Percentiles rank a stretch among this genome's conserved stretches.
phyloP scores from a whole-genome alignment of 2,113 vertebrate species.

The Potamarius usumacintae region DNA sequence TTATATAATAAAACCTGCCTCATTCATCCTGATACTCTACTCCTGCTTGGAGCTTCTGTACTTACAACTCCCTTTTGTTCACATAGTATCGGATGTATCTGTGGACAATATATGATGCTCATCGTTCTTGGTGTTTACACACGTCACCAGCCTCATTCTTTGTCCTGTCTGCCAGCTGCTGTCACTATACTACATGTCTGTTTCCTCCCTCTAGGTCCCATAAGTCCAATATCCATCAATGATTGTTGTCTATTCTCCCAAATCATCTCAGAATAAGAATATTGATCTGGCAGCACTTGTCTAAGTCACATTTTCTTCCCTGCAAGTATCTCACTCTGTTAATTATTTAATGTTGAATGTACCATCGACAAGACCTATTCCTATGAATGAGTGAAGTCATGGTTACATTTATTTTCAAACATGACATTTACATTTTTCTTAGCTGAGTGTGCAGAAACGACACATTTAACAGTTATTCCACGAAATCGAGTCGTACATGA shows the following conservation, averaged over 20 bases:
- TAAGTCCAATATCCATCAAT: neutral
- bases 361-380: neutral
- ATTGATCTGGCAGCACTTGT: neutral
- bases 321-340: neutral
- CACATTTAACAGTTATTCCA: neutral
- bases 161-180: neutral
- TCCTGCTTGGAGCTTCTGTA: neutral
- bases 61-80: neutral
- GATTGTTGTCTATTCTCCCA: neutral
- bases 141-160: neutral
- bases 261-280: neutral
- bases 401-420: neutral
- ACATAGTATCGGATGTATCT: neutral
- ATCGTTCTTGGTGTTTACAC: neutral
- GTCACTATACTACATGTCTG: slow-evolving; percentile 19
- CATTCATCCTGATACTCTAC: neutral
- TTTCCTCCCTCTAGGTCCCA: neutral
- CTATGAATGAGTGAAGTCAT: neutral
- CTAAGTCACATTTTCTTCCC: neutral
- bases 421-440: neutral
- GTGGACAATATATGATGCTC: too few species aligned
- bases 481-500: too few species aligned
- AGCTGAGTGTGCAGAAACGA: neutral
- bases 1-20: neutral
- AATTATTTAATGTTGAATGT: neutral